phyloP scores from a whole-genome alignment of 37 sponge, comb jelly and placozoan species.

The Aphrocallistes beatrix region DNA sequence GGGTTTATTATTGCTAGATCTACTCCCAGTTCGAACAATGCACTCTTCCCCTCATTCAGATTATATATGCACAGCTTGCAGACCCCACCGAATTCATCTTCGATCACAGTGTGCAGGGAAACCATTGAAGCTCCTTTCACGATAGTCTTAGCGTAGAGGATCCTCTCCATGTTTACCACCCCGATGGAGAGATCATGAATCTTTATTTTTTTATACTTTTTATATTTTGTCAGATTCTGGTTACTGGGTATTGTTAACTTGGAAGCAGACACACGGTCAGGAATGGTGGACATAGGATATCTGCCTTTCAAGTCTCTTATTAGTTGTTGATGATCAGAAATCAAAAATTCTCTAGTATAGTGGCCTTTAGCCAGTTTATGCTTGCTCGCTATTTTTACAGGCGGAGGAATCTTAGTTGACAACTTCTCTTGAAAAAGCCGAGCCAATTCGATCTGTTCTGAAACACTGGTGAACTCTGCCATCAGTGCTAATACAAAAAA shows the following conservation, averaged over 20 bases:
- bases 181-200: neutral
- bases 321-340: neutral
- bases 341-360: neutral
- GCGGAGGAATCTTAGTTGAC: too few species aligned
- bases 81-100: neutral
- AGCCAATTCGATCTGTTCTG: too few species aligned
- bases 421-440: too few species aligned
- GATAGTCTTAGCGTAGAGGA: neutral
- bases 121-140: neutral
- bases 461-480: too few species aligned
- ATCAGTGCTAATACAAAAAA: too few species aligned
- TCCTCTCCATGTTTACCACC: neutral
- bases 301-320: too few species aligned
- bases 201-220: neutral
- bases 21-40: neutral
- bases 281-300: too few species aligned
- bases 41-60: neutral
- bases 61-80: conserved; percentile 1
- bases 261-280: neutral
- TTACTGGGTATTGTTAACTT: neutral
- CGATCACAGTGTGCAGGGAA: neutral
- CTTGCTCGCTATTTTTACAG: neutral
- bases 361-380: neutral
- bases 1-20: neutral
- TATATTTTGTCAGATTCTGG: neutral